Evolutionary conservation across 2,797 vertebrate genomes (phyloP).

Genomic region (Eospalax fontanierii): DNA sequence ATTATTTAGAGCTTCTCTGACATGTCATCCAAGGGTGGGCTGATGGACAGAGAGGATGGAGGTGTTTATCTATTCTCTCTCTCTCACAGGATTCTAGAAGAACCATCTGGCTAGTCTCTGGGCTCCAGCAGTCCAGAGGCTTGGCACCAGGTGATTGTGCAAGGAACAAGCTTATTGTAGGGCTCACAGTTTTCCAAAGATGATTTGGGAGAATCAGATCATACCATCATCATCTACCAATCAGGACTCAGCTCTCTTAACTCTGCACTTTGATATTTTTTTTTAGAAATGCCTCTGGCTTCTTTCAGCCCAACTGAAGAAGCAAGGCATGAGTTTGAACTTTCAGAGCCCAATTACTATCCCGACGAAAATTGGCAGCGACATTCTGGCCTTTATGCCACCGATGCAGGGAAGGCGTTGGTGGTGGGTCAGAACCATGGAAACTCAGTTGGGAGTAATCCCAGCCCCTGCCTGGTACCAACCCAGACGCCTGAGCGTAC

Average conservation of each 20-base stretch:
- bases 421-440: not conserved
- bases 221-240: slow-evolving; percentile 70
- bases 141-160: not conserved
- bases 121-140: slow-evolving; percentile 32
- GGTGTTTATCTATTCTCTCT: not conserved
- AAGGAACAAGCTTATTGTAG: slow-evolving; percentile 41
- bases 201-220: slow-evolving; percentile 76
- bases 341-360: slow-evolving; percentile 25
- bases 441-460: not conserved
- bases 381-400: not conserved
- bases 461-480: not conserved
- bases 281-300: slow-evolving; percentile 46
- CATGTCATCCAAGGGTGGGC: not conserved
- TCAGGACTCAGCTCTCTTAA: slow-evolving; percentile 69
- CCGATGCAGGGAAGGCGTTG: not conserved
- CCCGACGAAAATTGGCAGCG: slow-evolving; percentile 2
- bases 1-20: not conserved
- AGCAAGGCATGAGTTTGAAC: slow-evolving; percentile 41
- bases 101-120: not conserved
- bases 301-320: not conserved
- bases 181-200: slow-evolving; percentile 55
- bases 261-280: slow-evolving; percentile 48
- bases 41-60: not conserved
- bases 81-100: slow-evolving; percentile 8
- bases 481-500: not conserved